Percentiles rank a stretch among this genome's conserved stretches.
Conservation (phyloP, 2,888 invertebrate species). For the Hedya salicella region DNA sequence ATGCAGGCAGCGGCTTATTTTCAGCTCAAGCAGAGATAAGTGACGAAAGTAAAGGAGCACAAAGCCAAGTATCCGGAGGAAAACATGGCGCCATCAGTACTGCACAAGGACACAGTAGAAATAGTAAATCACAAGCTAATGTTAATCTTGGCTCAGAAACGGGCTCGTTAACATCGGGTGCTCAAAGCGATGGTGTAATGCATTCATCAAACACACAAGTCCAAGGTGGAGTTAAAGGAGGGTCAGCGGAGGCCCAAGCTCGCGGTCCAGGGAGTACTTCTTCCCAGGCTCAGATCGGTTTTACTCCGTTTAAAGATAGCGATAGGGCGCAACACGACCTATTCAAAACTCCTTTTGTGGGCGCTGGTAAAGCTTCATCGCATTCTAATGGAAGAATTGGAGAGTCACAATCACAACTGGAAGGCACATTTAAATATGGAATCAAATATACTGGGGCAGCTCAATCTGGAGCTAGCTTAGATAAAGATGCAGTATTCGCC, state of each 20-base stretch:
- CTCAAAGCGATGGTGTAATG: conserved; percentile 90
- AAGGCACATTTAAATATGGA: conserved; percentile 92
- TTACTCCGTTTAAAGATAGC: conserved; percentile 89
- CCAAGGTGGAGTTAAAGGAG: conserved; percentile 92
- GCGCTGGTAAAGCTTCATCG: conserved; percentile 91
- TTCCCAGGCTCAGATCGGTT: conserved; percentile 95
- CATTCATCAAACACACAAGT: conserved; percentile 93
- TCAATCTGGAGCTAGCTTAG: conserved; percentile 91
- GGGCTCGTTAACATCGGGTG: conserved; percentile 90
- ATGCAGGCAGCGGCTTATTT: conserved; percentile 91
- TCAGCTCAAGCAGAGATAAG: conserved; percentile 93
- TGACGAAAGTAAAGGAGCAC: conserved; percentile 89
- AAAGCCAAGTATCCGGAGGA: conserved; percentile 88
- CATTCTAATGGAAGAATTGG: conserved; percentile 91
- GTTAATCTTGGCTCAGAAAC: conserved; percentile 90
- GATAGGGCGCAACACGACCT: conserved; percentile 78
- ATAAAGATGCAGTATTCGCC: conserved; percentile 81
- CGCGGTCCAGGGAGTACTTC: conserved; percentile 93
- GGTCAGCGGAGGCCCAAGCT: conserved; percentile 94
- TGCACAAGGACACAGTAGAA: conserved; percentile 90
- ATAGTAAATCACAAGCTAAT: conserved; percentile 91
- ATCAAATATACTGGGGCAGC: conserved; percentile 92
- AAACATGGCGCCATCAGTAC: conserved; percentile 90
- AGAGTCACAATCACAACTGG: conserved; percentile 92
- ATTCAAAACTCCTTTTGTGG: conserved; percentile 86